A percentile compares a stretch with the other conserved stretches of the same genome.
Evolutionary conservation across 2,797 vertebrate species (phyloP).

Genomic region (Acanthurus tractus): DNA sequence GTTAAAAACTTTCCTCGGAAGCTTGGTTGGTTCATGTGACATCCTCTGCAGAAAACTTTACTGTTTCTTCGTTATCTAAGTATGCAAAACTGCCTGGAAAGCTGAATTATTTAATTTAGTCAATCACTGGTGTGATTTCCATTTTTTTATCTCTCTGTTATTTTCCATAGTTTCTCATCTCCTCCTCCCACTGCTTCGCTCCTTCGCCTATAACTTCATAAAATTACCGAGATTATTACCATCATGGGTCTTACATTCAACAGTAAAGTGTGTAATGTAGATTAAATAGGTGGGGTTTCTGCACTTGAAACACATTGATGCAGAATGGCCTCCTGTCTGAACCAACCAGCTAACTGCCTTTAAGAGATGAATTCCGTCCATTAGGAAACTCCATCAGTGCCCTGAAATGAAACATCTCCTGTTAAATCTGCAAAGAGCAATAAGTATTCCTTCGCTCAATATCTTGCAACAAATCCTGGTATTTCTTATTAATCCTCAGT

Average conservation of each 20-base stretch:
- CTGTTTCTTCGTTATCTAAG: constrained; percentile 15
- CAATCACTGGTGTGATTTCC: constrained; percentile 28
- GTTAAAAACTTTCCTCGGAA: constrained; percentile 7
- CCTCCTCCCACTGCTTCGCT: constrained; percentile 32
- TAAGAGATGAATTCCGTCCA: constrained; percentile 11
- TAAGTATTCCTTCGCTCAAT: constrained; percentile 10
- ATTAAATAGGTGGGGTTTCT: constrained; percentile 21
- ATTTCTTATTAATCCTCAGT: constrained; percentile 40
- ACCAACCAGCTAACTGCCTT: constrained; percentile 9
- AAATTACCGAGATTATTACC: constrained; percentile 9
- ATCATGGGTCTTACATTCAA: constrained; percentile 1
- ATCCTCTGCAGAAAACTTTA: constrained; percentile 20
- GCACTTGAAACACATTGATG: constrained; percentile 1
- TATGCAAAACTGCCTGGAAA: constrained; percentile 13
- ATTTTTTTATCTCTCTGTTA: constrained; percentile 30
- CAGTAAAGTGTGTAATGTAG: neutral
- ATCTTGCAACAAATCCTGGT: constrained; percentile 13
- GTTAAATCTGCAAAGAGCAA: constrained; percentile 8
- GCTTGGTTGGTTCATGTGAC: constrained; percentile 8
- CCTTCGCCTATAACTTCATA: constrained; percentile 24
- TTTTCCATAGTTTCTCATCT: constrained; percentile 37
- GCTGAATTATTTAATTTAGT: constrained; percentile 54
- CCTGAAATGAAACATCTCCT: constrained; percentile 5
- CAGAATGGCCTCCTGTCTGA: constrained; percentile 19
- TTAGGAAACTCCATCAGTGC: constrained; percentile 7